These are phyloP conservation scores for Phortica okadai DNA, from an alignment of 2,888 invertebrate species.

Conservation along the genomic window DNA sequence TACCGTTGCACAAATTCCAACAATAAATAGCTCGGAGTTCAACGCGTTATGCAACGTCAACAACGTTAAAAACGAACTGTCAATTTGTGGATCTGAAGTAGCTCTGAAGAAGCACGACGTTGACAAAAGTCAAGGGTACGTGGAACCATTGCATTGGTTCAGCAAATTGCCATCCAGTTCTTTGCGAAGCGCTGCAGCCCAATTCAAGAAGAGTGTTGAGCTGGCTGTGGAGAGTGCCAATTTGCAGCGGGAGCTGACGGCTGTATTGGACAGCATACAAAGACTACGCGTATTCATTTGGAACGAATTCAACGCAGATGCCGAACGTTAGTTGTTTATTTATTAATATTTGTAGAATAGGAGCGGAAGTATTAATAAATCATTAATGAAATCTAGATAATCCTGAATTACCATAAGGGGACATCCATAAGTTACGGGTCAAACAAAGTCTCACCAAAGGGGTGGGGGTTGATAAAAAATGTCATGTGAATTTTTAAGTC, in stretches of 20 bases:
- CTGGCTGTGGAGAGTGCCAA: slow-evolving; percentile 83
- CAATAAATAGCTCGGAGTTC: slow-evolving; percentile 79
- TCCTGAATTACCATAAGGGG: too few relatives aligned
- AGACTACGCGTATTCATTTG: slow-evolving; percentile 43
- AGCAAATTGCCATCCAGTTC: slow-evolving; percentile 90
- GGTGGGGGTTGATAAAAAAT: too few relatives aligned
- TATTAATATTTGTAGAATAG: too few relatives aligned
- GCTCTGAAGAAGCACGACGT: slow-evolving; percentile 71
- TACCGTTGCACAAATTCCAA: slow-evolving; percentile 82
- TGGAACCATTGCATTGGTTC: slow-evolving; percentile 90
- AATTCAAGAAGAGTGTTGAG: slow-evolving; percentile 84
- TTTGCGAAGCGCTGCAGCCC: slow-evolving; percentile 84
- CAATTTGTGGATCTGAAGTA: slow-evolving; percentile 67
- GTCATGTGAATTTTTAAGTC: too few relatives aligned
- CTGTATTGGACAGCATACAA: slow-evolving; percentile 58
- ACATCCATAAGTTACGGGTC: too few relatives aligned
- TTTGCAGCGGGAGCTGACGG: slow-evolving; percentile 80
- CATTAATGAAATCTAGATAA: too few relatives aligned
- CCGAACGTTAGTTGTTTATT: slow-evolving; percentile 3
- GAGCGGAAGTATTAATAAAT: neutral
- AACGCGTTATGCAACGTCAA: slow-evolving; percentile 75
- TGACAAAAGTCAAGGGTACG: slow-evolving; percentile 74
- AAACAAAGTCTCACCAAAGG: too few relatives aligned
- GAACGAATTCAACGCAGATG: neutral
- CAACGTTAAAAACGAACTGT: slow-evolving; percentile 72